Evolutionary conservation across 2,888 invertebrate genomes (phyloP), one percentile per base, ranked within the genome.

Genomic region (Chrysomela aeneicollis): DNA sequence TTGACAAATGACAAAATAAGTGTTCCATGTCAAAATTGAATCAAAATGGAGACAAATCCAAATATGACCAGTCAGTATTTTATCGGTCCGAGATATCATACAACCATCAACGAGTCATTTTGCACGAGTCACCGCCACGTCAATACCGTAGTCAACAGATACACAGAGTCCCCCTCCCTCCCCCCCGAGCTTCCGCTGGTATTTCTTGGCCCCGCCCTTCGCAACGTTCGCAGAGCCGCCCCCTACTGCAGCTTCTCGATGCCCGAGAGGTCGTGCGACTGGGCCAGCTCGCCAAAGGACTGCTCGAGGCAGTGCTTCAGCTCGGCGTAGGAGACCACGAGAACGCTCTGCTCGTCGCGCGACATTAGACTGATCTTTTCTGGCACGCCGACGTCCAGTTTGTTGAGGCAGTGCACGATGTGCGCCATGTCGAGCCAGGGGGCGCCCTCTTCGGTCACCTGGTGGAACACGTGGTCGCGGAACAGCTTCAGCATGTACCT

Each of bases 341-440:
- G 86, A 68, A 98, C 91, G 83, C 96, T 98, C 82, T 97, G 95
- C 83, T 96, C 97, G 83, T 98, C 98, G 68, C 97, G 89, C 1
- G 98, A 97, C 90, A 95, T 94, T 75, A 99, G 85, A 84, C 95
- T 94, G 76, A 99, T 93, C 92, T 90, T 92, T 79, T 92, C 92
- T 37, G 88, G 84, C 64, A 90, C 89, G 65, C 95, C 95, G 50
- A 91, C 89, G 80, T 95, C 95, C 64, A 95, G 85, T 80, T 97
- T 96, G 83, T 98, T 99, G 71, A 99, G 89, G 83, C 93, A 94
- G 81, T 94, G 91, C 53, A 95, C 90, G 71, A 99, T 89, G 79
- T 99, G 98, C 59, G 97, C 93, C 88, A 97, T 91, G 85, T 99
- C 98, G 67, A 98, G 83, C 95, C 97, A 98, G 0, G 99, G 97